Base-by-base conservation (phyloP, 2,888 invertebrate genomes). In the Bedellia somnulentella region DNA sequence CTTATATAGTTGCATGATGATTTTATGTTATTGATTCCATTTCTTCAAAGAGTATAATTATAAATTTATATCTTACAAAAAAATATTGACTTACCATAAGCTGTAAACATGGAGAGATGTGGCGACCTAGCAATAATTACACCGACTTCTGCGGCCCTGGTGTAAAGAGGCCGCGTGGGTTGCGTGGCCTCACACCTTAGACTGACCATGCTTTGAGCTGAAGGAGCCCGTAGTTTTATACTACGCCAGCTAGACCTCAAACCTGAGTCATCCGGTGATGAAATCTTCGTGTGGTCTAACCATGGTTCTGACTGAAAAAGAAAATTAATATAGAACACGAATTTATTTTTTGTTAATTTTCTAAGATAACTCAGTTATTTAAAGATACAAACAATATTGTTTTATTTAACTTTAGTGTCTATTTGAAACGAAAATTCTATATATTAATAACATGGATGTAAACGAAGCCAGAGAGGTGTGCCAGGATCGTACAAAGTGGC, bases 41-140 rank as follows among this genome's bases (percentile, higher is more conserved):
- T 21, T 10, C 2, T 3, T 3, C 2, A 21, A 3, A 21, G n/a
- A 21, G n/a, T 10, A 21, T n/a, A 21, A 3, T 21, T n/a, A n/a
- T n/a, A n/a, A n/a, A n/a, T n/a, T n/a, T n/a, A n/a, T n/a, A n/a
- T n/a, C n/a, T n/a, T n/a, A 18, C 18, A 24, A n/a, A 31, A 29
- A 28, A 30, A 30, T 31, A 27, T 22, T 15, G 22, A 30, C 50
- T 42, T 35, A 70, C 71, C 67, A 46, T 63, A 60, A 38, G 68
- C 64, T 34, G 59, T 71, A 33, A 67, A 71, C 67, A 60, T 70
- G 17, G 68, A 71, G 8, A 70, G 43, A 40, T 70, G 66, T 9
- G 73, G 75, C n/a, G 70, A 63, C 28, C 57, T 43, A 2, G 62
- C 67, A 2, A 73, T 52, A 24, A 57, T 40, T 9, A 73, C 39